phyloP scores from a whole-genome alignment of 2,888 invertebrate genomes.

The Leptopterna dolabrata region DNA sequence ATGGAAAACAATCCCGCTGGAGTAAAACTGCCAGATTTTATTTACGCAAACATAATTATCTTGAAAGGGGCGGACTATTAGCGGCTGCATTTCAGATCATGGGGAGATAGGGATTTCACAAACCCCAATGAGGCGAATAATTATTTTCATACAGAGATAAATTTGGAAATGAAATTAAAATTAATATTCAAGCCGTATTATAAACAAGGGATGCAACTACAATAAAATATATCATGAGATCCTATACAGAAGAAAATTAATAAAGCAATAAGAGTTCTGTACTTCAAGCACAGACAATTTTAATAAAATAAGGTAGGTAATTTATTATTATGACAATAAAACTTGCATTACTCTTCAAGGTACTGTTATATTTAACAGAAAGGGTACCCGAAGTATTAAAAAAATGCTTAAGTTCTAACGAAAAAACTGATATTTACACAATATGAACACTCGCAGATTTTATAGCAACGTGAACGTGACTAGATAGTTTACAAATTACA shows the following conservation, averaged over 20 bases:
- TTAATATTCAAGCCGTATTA: no score
- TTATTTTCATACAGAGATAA: no score
- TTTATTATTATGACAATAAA: not conserved
- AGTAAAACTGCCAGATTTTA: no score
- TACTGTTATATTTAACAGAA: not conserved
- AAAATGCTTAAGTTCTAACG: not conserved
- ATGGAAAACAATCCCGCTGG: no score
- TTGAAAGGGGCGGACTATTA: no score
- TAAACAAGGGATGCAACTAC: not conserved
- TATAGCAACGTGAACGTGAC: slow-evolving; percentile 37
- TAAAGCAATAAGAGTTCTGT: not conserved
- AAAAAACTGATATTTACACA: slow-evolving; percentile 13
- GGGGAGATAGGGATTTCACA: no score
- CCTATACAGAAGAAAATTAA: slow-evolving; percentile 3
- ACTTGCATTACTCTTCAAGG: not conserved
- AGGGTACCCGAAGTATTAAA: not conserved
- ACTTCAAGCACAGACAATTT: not conserved
- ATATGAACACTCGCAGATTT: slow-evolving; percentile 23
- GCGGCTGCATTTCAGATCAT: no score
- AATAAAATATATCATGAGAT: not conserved
- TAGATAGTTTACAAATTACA: slow-evolving; percentile 31
- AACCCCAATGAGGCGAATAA: no score
- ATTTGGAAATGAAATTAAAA: no score
- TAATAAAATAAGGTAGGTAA: not conserved
- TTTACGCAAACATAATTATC: no score